Percentiles rank a stretch among this genome's conserved stretches.
Evolutionary conservation across 2,113 vertebrate genomes (phyloP).

Genomic region (Theristicus caerulescens): DNA sequence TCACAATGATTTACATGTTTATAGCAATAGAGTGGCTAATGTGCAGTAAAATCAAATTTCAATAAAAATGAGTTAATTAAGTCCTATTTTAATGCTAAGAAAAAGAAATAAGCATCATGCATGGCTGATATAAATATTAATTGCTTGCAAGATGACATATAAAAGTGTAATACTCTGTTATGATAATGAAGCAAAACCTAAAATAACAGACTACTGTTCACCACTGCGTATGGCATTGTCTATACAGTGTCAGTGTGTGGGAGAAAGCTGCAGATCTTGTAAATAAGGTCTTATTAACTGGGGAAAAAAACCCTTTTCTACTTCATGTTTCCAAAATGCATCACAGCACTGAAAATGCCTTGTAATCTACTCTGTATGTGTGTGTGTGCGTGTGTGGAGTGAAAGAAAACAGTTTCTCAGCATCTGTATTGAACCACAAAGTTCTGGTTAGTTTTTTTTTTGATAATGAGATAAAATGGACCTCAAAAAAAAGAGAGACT

Average conservation of each 20-base stretch:
- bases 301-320: background rate
- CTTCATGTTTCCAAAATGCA: background rate
- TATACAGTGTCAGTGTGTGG: background rate
- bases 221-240: background rate
- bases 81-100: constrained; percentile 19
- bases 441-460: background rate
- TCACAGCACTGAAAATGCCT: background rate
- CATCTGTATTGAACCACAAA: background rate
- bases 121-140: constrained; percentile 50
- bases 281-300: background rate
- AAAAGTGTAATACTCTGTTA: background rate
- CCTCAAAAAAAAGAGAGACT: background rate
- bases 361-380: background rate
- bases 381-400: background rate
- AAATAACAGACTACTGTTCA: background rate
- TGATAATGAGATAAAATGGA: background rate
- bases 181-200: background rate
- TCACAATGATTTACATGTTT: constrained; percentile 41
- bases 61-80: constrained; percentile 58
- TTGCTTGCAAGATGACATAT: constrained; percentile 2
- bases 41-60: constrained; percentile 30
- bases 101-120: constrained; percentile 24
- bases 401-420: background rate
- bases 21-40: constrained; percentile 16
- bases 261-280: background rate